phyloP scores from a whole-genome alignment of 2,113 vertebrate genomes.

The Calidris pugnax region DNA sequence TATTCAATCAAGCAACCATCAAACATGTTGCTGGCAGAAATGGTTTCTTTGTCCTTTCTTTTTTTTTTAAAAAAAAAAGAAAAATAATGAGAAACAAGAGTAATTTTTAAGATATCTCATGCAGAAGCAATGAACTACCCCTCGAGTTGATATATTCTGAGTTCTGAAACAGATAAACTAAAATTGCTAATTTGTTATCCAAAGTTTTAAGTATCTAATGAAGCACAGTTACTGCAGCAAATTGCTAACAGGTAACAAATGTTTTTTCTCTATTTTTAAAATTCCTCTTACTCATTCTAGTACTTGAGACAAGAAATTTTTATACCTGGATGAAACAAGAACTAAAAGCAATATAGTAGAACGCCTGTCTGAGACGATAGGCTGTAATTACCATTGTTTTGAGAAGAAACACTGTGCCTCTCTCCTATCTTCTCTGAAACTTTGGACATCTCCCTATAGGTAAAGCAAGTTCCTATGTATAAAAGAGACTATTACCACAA shows the following conservation, averaged over 20 bases:
- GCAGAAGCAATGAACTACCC: background rate
- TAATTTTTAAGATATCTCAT: background rate
- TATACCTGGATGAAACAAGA: background rate
- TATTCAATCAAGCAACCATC: background rate
- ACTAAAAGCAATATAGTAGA: background rate
- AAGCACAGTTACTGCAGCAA: background rate
- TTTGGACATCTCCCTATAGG: background rate
- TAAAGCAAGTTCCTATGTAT: background rate
- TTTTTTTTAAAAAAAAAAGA: background rate
- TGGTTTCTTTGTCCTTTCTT: background rate
- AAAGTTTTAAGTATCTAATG: background rate
- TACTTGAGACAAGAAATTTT: background rate
- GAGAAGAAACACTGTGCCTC: background rate
- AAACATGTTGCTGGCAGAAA: background rate
- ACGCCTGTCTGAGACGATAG: background rate
- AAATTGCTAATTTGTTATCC: background rate
- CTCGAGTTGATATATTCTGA: background rate
- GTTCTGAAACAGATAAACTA: background rate
- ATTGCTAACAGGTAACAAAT: background rate
- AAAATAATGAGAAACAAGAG: background rate
- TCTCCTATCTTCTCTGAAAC: background rate
- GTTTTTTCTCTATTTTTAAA: background rate
- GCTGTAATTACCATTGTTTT: background rate
- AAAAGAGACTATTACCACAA: background rate
- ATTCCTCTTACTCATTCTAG: background rate